These are phyloP conservation scores for Galleria mellonella DNA, from an alignment of 1,140 invertebrate genomes.

Conservation along the genomic window DNA sequence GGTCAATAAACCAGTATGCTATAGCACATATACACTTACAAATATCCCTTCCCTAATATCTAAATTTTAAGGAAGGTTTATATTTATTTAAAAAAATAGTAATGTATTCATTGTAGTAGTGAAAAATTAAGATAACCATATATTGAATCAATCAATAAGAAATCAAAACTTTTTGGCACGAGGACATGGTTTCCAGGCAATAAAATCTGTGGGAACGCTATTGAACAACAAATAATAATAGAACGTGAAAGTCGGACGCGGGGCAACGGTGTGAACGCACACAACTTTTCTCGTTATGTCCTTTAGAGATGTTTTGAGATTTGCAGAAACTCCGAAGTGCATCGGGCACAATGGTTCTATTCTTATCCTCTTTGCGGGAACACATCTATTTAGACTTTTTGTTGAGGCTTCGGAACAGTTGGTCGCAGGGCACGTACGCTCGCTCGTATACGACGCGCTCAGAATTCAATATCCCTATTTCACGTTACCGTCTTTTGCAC, in stretches of 20 bases:
- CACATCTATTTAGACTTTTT: constrained; percentile 47
- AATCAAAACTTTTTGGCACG: too few species aligned
- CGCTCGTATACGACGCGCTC: constrained; percentile 32
- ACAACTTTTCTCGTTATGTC: constrained; percentile 47
- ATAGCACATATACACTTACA: too few species aligned
- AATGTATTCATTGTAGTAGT: too few species aligned
- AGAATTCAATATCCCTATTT: constrained; percentile 51
- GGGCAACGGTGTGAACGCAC: constrained; percentile 12
- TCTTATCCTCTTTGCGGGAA: constrained; percentile 30
- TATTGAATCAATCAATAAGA: too few species aligned
- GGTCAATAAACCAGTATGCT: too few species aligned
- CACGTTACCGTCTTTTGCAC: constrained; percentile 30
- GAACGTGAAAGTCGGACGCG: constrained; percentile 11
- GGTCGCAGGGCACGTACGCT: constrained; percentile 37
- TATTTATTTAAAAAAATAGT: too few species aligned
- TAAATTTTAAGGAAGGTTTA: too few species aligned
- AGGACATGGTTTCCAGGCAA: constrained; percentile 10
- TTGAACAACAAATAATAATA: constrained; percentile 28
- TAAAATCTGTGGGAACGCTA: constrained; percentile 17
- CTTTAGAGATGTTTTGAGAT: constrained; percentile 43
- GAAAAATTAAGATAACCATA: too few species aligned
- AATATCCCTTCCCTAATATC: too few species aligned
- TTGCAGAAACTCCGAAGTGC: constrained; percentile 34
- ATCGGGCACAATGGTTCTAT: constrained; percentile 36
- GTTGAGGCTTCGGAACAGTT: constrained; percentile 30